A percentile compares a stretch with the other conserved stretches of the same genome.
phyloP scores from a whole-genome alignment of 2,888 invertebrate species.

The Rhagium mordax region DNA sequence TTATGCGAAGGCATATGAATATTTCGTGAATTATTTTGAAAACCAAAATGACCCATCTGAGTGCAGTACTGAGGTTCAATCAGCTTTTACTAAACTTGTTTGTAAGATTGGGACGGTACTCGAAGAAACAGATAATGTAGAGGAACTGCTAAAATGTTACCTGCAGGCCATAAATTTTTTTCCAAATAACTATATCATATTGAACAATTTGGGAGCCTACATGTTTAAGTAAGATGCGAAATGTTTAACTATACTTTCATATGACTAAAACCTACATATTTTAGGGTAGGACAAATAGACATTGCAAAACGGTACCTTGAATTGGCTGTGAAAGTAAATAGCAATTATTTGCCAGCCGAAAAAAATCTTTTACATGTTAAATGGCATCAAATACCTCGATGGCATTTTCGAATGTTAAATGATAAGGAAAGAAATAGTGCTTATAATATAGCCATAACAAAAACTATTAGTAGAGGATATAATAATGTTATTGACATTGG shows the following conservation, averaged over 20 bases:
- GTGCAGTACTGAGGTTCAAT: constrained; percentile 49
- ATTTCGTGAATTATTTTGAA: constrained; percentile 58
- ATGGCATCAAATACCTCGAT: constrained; percentile 80
- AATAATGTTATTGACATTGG: constrained; percentile 82
- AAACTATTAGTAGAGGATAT: constrained; percentile 64
- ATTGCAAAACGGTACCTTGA: constrained; percentile 62
- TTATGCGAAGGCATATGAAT: constrained; percentile 53
- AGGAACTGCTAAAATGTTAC: constrained; percentile 68
- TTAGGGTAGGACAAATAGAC: constrained; percentile 60
- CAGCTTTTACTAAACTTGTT: constrained; percentile 55
- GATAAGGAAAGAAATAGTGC: constrained; percentile 79
- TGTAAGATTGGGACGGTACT: constrained; percentile 57
- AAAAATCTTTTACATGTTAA: constrained; percentile 80
- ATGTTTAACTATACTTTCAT: background rate
- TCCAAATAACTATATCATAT: constrained; percentile 70
- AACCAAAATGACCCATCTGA: constrained; percentile 50
- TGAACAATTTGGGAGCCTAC: constrained; percentile 72
- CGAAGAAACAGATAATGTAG: constrained; percentile 60
- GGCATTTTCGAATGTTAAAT: constrained; percentile 90
- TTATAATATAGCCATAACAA: constrained; percentile 76
- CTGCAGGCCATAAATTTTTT: constrained; percentile 69
- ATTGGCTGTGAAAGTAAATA: constrained; percentile 52
- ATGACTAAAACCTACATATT: no score
- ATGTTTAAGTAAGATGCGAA: constrained; percentile 69
- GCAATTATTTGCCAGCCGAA: constrained; percentile 66